Percentiles rank a stretch among this genome's conserved stretches.
Evolutionary conservation across 2,113 vertebrate genomes (phyloP).

Genomic region (Pluvianellus socialis): DNA sequence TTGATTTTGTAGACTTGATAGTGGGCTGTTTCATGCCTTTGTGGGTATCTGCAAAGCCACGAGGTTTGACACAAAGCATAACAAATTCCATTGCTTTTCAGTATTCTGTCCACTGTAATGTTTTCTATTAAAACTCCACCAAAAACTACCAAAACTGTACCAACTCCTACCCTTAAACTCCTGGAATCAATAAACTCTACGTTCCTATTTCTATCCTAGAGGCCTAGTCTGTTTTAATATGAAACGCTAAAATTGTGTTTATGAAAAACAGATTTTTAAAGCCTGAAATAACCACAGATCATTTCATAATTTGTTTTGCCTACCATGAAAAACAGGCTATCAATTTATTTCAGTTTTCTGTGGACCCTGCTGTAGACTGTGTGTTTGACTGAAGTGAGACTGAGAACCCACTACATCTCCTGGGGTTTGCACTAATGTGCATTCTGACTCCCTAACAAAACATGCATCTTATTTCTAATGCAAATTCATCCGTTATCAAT

Average conservation of each 20-base stretch:
- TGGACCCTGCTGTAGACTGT: not conserved
- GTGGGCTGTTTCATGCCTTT: not conserved
- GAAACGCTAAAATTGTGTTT: not conserved
- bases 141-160: not conserved
- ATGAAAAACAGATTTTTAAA: not conserved
- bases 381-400: not conserved
- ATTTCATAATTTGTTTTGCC: not conserved
- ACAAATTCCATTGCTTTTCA: not conserved
- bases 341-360: not conserved
- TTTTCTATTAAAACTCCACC: not conserved
- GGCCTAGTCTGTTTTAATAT: not conserved
- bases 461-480: not conserved
- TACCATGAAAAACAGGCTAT: not conserved
- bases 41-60: not conserved
- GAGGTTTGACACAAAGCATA: not conserved
- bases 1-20: not conserved
- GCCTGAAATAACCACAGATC: not conserved
- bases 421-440: not conserved
- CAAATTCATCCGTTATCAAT: not conserved
- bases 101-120: not conserved
- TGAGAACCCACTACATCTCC: not conserved
- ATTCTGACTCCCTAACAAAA: not conserved
- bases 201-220: not conserved
- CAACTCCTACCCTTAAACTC: not conserved
- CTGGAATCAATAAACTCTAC: not conserved